A percentile compares a stretch with the other conserved stretches of the same genome.
Conservation (phyloP, 2,888 invertebrate species). For the Ashinkailepas kermadecensis region DNA sequence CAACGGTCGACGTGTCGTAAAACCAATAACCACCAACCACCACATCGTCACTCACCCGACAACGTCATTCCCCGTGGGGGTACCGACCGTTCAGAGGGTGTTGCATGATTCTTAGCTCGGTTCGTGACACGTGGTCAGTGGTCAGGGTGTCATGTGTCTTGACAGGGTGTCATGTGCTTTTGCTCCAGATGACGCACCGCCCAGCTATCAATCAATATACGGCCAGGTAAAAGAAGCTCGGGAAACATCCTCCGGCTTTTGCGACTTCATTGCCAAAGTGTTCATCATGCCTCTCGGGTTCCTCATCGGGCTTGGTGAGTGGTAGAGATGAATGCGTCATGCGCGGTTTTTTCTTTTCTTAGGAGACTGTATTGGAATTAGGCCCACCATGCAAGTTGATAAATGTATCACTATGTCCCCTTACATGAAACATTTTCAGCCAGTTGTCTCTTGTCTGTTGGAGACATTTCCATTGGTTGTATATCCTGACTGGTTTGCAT, state of each 20-base stretch:
- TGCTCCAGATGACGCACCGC: not conserved
- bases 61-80: too few species aligned
- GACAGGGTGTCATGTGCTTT: not conserved
- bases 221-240: not conserved
- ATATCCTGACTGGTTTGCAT: too few species aligned
- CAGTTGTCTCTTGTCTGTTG: not conserved
- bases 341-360: not conserved
- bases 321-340: not conserved
- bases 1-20: too few species aligned
- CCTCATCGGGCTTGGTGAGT: not conserved
- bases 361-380: not conserved
- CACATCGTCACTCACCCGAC: too few species aligned
- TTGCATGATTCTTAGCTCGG: too few species aligned
- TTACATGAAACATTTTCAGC: not conserved
- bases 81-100: too few species aligned
- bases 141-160: too few species aligned
- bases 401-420: not conserved
- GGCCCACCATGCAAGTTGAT: not conserved
- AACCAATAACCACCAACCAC: too few species aligned
- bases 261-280: not conserved
- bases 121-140: too few species aligned
- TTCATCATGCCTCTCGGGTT: not conserved
- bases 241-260: not conserved
- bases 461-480: too few species aligned
- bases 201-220: not conserved